These are phyloP conservation scores for Phyllotreta cruciferae DNA, from an alignment of 2,888 invertebrate species.

Conservation along the genomic window DNA sequence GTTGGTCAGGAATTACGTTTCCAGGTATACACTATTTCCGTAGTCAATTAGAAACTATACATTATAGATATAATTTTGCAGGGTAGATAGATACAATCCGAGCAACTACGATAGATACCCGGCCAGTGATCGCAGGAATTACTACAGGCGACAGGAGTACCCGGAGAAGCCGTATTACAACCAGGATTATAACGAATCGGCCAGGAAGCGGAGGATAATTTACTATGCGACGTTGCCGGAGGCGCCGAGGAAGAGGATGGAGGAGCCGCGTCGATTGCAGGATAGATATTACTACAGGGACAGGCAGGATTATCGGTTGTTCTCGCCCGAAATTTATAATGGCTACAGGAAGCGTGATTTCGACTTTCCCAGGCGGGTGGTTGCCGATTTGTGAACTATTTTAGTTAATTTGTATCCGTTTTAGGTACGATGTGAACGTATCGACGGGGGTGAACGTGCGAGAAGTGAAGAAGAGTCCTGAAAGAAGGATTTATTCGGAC, in stretches of 20 bases:
- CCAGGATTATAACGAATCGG: constrained; percentile 24
- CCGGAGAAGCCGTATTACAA: constrained; percentile 38
- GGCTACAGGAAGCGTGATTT: constrained; percentile 17
- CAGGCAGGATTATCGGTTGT: constrained; percentile 44
- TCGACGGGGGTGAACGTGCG: constrained; percentile 56
- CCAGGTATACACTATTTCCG: constrained; percentile 19
- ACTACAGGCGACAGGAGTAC: constrained; percentile 15
- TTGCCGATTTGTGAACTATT: not conserved
- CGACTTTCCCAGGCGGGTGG: constrained; percentile 24
- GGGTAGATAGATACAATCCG: constrained; percentile 11
- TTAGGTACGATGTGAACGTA: constrained; percentile 50
- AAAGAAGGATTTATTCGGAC: constrained; percentile 57
- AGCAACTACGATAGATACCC: constrained; percentile 34
- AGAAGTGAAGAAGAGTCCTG: constrained; percentile 57
- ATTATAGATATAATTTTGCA: not conserved
- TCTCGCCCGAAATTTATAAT: constrained; percentile 27
- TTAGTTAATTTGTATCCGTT: constrained; percentile 13
- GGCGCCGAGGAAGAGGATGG: constrained; percentile 68
- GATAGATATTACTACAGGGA: constrained; percentile 35
- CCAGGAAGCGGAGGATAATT: constrained; percentile 68
- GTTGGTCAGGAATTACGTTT: constrained; percentile 37
- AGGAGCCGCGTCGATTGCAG: constrained; percentile 65
- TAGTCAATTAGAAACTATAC: not conserved
- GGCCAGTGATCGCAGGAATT: constrained; percentile 20
- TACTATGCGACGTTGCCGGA: constrained; percentile 77